Base-by-base conservation (phyloP, 2,113 vertebrate species). In the Zootoca vivipara region DNA sequence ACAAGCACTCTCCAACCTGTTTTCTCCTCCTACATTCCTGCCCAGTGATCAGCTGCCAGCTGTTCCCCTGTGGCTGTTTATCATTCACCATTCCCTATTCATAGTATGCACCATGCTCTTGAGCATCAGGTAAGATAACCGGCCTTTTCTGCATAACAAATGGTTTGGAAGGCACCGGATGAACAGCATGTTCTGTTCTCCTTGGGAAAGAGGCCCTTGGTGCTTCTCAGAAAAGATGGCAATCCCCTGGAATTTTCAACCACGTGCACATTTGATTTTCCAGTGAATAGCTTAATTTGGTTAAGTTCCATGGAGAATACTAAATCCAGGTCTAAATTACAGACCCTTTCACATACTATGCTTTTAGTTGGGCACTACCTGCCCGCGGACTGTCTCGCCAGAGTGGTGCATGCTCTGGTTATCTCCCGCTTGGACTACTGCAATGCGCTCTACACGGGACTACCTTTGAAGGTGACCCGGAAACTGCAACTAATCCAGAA, bases 41-140 rank as follows among this genome's bases (percentile, higher is more conserved):
- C 77, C 69, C 87, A 2, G 62, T 86, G 85, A 93, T 90, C 35
- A 65, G 40, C 40, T 72, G 86, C 42, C 46, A 73, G 87, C 65
- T 82, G 9, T 84, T 87, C 91, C 89, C 67, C 58, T 42, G 40
- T 82, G 24, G 33, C 35, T 65, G 62, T 82, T 30, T 65, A 77
- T 85, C 64, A 46, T 67, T 46, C 65, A 42, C 38, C 75, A 86
- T 46, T 86, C 38, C 12, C 18, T 85, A 7, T 85, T 86, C n/a
- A 86, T 78, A 65, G 18, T 56, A 33, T 35, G 18, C 42, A 33
- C 74, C 24, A 4, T 28, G 74, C 26, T 77, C 38, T 42, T 42
- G 40, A 42, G 38, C 74, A 46, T 77, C 74, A 77, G 74, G 38
- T 77, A 77, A 52, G 38, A 13, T 77, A 8, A 24, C 10, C 26